A percentile compares a stretch with the other conserved stretches of the same genome.
These are phyloP conservation scores for Macrobrachium nipponense DNA, from an alignment of 1,140 invertebrate species.

Conservation along the genomic window DNA sequence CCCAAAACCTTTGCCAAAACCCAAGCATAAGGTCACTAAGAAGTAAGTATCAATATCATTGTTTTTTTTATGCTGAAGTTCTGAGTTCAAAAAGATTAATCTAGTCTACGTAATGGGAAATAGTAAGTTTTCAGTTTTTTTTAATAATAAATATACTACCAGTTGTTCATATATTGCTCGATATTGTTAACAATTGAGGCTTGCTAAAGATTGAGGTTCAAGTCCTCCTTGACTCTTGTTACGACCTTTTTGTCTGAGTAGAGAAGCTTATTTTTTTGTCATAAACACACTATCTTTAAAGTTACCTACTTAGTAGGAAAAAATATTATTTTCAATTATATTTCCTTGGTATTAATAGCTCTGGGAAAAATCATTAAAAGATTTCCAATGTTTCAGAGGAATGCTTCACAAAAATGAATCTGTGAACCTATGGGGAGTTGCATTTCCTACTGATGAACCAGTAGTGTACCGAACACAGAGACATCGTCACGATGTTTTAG, in stretches of 20 bases:
- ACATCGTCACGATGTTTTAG: constrained; percentile 39
- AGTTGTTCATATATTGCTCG: not conserved
- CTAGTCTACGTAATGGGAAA: not conserved
- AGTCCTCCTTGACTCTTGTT: too few species aligned
- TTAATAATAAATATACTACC: not conserved
- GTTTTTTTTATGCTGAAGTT: not conserved
- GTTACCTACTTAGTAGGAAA: too few species aligned
- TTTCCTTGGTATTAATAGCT: too few species aligned
- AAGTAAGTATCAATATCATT: constrained; percentile 35
- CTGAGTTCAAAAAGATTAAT: not conserved
- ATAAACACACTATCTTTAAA: too few species aligned
- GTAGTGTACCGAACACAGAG: constrained; percentile 61
- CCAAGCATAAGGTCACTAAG: constrained; percentile 36
- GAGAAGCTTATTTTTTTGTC: too few species aligned
- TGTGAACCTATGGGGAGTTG: constrained; percentile 32
- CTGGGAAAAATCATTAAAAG: too few species aligned
- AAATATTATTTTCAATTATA: too few species aligned
- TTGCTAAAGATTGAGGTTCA: too few species aligned
- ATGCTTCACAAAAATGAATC: constrained; percentile 46
- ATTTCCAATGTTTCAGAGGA: constrained; percentile 7
- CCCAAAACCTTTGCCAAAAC: constrained; percentile 41
- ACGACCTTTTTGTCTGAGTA: too few species aligned
- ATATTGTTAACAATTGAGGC: not conserved
- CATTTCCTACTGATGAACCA: constrained; percentile 45
- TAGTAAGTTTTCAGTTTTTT: not conserved